Base-by-base conservation (phyloP, 2,888 invertebrate species). In the Mamestra brassicae region DNA sequence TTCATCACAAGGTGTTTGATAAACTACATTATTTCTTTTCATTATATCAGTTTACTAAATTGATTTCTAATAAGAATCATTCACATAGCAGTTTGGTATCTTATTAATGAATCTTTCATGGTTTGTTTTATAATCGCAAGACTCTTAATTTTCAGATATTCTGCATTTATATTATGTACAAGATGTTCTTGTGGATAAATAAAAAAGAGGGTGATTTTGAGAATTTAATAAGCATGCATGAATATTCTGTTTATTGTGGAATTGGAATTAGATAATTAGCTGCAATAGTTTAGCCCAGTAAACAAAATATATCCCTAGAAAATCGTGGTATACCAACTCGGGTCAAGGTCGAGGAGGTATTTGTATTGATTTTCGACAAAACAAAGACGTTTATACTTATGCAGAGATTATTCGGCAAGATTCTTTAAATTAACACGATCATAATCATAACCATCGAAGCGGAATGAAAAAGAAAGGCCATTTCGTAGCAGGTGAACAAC, bases 401-500 rank as follows among this genome's bases (percentile, higher is more conserved):
- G 90, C 86, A 76, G 76, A 81, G 85, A 87, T 89, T 90, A 93
- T 93, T 92, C 89, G 85, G 82, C 77, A 80, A 90, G 87, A 94
- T 93, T 93, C 91, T 89, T 91, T 85, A 90, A 90, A 93, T 93
- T 92, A 93, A 93, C 90, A 90, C 92, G 93, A 94, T 94, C 90
- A 92, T 92, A 94, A 94, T 94, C 95, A 94, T 94, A 94, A 90
- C 92, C 96, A 96, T 93, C 96, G 94, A 94, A 96, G 96, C 96
- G 96, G 94, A 96, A 95, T 95, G 92, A 93, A 96, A 96, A 96
- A 96, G 96, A 96, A 96, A 96, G 96, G 96, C 96, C 92, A 95
- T 95, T 96, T 96, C 95, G 94, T 94, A 96, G 96, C 96, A 96
- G 96, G 95, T 96, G 96, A 95, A 95, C 95, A 94, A 93, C 94